These are phyloP conservation scores for Pongo abelii DNA, from an alignment of 2,113 vertebrate genomes.

Conservation along the genomic window DNA sequence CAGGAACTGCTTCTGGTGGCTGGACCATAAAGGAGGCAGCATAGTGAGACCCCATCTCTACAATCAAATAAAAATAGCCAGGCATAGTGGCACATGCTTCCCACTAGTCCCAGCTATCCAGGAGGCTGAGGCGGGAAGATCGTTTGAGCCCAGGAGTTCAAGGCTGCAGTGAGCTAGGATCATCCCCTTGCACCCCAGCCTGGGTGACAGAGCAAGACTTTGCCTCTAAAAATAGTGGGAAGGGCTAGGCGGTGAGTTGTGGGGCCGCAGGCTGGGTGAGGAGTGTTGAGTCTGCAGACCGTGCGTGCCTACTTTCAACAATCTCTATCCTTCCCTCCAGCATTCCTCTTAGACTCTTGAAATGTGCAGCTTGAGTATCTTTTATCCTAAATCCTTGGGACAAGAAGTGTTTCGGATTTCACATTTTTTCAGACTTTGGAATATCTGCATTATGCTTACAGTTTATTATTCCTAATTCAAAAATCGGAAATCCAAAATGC, in stretches of 20 bases:
- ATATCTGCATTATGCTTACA: background rate
- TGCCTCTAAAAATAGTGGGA: too few relatives aligned
- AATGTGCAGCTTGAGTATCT: background rate
- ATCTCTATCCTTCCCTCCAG: background rate
- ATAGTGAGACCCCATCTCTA: too few relatives aligned
- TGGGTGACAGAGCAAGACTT: too few relatives aligned
- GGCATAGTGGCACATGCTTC: too few relatives aligned
- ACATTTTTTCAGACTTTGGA: background rate
- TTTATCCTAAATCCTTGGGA: background rate
- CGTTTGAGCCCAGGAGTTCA: too few relatives aligned
- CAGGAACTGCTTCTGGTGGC: accelerated
- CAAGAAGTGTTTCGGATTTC: background rate
- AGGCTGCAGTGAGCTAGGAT: too few relatives aligned
- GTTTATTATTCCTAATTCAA: background rate
- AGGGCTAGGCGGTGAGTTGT: background rate
- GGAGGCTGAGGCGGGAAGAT: too few relatives aligned
- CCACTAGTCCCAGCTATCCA: too few relatives aligned
- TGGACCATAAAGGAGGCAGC: background rate
- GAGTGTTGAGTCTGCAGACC: background rate
- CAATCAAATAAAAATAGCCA: too few relatives aligned
- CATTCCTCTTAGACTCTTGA: background rate
- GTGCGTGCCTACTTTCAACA: background rate
- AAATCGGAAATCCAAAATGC: background rate
- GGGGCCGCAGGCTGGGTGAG: background rate
- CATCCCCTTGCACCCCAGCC: too few relatives aligned